Base-by-base conservation (phyloP, 2,797 vertebrate species). In the Sibirionetta formosa region DNA sequence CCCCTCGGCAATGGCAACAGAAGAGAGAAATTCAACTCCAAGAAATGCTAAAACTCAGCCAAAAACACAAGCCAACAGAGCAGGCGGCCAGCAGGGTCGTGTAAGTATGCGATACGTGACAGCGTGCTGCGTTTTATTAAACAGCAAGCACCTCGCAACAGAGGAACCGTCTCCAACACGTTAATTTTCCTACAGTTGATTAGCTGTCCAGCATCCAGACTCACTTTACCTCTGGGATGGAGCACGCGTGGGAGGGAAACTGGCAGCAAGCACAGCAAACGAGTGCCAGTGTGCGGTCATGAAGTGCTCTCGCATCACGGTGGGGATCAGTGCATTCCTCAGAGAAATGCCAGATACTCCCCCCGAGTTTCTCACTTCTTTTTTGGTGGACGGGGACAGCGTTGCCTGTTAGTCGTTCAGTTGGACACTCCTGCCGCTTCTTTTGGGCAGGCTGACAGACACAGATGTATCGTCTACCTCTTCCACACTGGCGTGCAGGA, bases 181-280 rank as follows among this genome's bases (percentile, higher is more conserved):
- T 81, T 92, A 81, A 86, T 96, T 95, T 93, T 23, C 92, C 86
- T 92, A 72, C 81, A 88, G 73, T 76, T 93, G 81, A 95, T 96
- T 93, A 92, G 76, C 78, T 69, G 92, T 57, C 87, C 76, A n/a
- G 78, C 69, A 81, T 93, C 64, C 85, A 94, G 70, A 70, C 92
- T 88, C 40, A 0, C 48, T 38, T 78, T 65, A 86, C 82, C 90
- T 85, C 83, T 0, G 26, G 91, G 93, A 77, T 58, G 1, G 33
- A 94, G 82, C 79, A 56, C 2, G 27, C 5, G 90, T 95, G 90
- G 96, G 96, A 97, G 83, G 86, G 56, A 82, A 96, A 16, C 91
- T 95, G 96, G 97, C 96, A 92, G 71, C 64, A 29, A 5, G 6
- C 0, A 0, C 1, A 0, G 16, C 5, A 35, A 89, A 31, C 0